These are phyloP conservation scores for Myotis lucifugus DNA, from an alignment of 2,113 vertebrate species.

Conservation along the genomic window DNA sequence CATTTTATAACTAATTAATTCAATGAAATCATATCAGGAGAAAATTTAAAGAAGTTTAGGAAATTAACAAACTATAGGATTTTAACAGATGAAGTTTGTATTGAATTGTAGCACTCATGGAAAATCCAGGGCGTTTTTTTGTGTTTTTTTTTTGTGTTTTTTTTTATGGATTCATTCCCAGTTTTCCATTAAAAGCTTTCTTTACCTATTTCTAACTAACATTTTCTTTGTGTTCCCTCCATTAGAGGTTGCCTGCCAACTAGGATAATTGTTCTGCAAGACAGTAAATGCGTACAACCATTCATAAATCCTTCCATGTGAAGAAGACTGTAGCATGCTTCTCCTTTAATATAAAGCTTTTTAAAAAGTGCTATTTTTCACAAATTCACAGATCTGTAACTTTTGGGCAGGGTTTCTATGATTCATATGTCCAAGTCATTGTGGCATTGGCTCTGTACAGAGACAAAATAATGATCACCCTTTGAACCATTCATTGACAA, in stretches of 20 bases:
- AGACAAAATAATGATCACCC: neutral
- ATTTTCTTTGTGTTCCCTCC: conserved; percentile 6
- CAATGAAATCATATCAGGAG: neutral
- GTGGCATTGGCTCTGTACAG: neutral
- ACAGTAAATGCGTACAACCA: neutral
- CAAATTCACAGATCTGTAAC: neutral
- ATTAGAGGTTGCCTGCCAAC: neutral
- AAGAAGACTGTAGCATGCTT: neutral
- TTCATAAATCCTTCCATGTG: neutral
- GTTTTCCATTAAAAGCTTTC: conserved; percentile 28
- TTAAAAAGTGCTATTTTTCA: neutral
- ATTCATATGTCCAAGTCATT: neutral
- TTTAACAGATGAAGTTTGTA: neutral
- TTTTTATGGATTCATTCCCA: neutral
- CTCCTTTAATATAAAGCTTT: neutral
- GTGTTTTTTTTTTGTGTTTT: neutral
- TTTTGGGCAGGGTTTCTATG: neutral
- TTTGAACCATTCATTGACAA: neutral
- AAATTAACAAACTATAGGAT: neutral
- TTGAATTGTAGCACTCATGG: neutral
- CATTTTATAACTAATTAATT: neutral
- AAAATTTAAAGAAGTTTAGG: neutral
- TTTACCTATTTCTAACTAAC: conserved; percentile 40
- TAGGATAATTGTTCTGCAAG: neutral
- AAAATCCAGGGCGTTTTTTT: neutral